These are phyloP conservation scores for Sebastes fasciatus DNA, from an alignment of 2,113 vertebrate species.

Conservation along the genomic window DNA sequence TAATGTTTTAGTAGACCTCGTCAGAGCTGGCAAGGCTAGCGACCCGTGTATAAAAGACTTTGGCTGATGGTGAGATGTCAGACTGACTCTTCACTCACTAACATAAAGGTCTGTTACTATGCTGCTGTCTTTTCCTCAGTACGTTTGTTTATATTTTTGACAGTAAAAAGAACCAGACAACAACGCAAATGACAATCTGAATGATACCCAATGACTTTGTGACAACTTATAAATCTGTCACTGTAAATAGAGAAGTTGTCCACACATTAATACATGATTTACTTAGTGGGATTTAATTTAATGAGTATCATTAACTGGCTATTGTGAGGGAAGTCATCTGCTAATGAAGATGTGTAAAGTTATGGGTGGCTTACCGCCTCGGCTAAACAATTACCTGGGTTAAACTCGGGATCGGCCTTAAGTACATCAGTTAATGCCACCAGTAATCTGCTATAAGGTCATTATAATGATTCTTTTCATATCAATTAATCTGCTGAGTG, in stretches of 20 bases:
- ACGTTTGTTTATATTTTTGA: not conserved
- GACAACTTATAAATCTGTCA: not conserved
- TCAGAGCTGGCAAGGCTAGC: constrained; percentile 48
- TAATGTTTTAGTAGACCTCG: constrained; percentile 39
- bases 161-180: not conserved
- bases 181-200: not conserved
- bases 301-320: not conserved
- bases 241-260: not conserved
- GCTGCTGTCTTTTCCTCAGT: not conserved
- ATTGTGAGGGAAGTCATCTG: not conserved
- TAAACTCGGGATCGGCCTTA: not conserved
- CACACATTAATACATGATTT: not conserved
- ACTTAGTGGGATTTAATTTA: not conserved
- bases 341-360: not conserved
- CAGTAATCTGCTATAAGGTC: not conserved
- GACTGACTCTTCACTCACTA: not conserved
- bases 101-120: not conserved
- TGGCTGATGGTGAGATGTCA: constrained; percentile 25
- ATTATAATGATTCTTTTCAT: not conserved
- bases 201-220: not conserved
- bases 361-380: not conserved
- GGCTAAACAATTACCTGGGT: not conserved
- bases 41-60: constrained; percentile 60
- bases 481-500: not conserved
- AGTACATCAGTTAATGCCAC: not conserved